Conservation (phyloP, 35 echinoderm and acorn worm species). For the Eucidaris tribuloides region DNA sequence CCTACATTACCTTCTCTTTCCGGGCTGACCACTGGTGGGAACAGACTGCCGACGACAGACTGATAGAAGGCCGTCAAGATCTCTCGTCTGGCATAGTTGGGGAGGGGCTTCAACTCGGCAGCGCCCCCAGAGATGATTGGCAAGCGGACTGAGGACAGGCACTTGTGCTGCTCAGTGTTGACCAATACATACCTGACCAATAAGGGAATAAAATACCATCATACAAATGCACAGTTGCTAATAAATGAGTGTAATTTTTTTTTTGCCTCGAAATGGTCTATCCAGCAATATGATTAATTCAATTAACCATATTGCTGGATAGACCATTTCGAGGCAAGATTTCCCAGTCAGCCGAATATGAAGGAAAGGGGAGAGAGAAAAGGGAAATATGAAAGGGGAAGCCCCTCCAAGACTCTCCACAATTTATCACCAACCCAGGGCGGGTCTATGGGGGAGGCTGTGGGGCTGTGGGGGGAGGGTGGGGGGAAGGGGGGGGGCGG, state of each 20-base stretch:
- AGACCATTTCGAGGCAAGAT: neutral
- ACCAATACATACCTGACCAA: conserved; percentile 68
- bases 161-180: conserved; percentile 88
- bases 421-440: too few relatives aligned
- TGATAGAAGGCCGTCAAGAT: conserved; percentile 80
- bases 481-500: too few relatives aligned
- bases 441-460: too few relatives aligned
- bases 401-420: too few relatives aligned
- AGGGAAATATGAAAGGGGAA: too few relatives aligned
- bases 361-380: neutral
- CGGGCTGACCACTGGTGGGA: conserved; percentile 75
- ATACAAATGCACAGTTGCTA: neutral
- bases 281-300: neutral
- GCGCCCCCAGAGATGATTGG: conserved; percentile 54
- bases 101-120: conserved; percentile 60
- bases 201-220: neutral
- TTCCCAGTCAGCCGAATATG: neutral
- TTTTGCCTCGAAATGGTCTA: neutral
- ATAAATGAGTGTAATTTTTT: neutral
- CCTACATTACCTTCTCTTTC: conserved; percentile 82
- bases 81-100: conserved; percentile 49
- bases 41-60: conserved; percentile 74
- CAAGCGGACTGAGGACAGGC: conserved; percentile 59
- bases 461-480: too few relatives aligned
- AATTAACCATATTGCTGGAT: neutral